Evolutionary conservation across 2,113 vertebrate species (phyloP).

Genomic region (Tetrao urogallus): DNA sequence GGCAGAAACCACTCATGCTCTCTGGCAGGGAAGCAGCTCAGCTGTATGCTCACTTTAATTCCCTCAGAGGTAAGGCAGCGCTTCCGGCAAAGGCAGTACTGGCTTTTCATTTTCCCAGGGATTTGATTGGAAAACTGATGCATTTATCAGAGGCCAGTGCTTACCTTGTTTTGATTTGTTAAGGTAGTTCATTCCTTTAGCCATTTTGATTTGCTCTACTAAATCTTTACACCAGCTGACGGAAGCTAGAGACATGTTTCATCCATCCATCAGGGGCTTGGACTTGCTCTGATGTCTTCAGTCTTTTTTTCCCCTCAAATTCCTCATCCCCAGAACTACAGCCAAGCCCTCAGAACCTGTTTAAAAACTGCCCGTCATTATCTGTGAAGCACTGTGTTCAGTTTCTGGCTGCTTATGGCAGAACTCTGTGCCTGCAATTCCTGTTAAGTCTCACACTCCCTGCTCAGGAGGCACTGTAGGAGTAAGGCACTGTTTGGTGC

Average conservation of each 20-base stretch:
- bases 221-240: not conserved
- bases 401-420: conserved; percentile 32
- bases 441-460: not conserved
- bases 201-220: not conserved
- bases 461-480: not conserved
- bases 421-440: conserved; percentile 14
- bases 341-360: not conserved
- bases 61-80: not conserved
- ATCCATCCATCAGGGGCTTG: not conserved
- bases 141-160: accelerated
- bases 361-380: not conserved
- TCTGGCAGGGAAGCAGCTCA: not conserved
- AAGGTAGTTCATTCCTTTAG: not conserved
- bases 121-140: accelerated
- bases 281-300: not conserved
- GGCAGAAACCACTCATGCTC: not conserved
- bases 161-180: not conserved
- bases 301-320: not conserved
- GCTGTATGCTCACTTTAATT: not conserved
- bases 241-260: not conserved
- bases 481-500: not conserved
- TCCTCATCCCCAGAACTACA: not conserved
- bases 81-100: accelerated
- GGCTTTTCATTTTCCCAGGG: not conserved
- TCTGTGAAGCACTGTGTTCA: not conserved